Base-by-base conservation (phyloP, 1,140 invertebrate genomes). In the Magallana angulata region DNA sequence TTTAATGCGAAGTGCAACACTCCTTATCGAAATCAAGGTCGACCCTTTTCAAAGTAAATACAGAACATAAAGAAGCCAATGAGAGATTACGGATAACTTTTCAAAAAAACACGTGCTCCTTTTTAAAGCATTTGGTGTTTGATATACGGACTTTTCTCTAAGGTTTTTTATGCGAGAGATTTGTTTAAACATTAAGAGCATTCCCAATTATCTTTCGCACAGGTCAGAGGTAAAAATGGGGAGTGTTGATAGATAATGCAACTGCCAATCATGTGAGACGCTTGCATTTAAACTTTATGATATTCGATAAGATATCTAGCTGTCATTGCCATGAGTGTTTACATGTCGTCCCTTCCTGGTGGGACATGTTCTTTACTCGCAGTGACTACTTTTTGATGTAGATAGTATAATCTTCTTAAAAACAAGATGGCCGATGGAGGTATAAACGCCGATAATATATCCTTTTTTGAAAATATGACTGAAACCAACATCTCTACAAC, bases 211-310 rank as follows among this genome's bases (percentile, higher is more conserved):
- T 48, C 36, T 3, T 48, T 48, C 0, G 36, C 36, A 48, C 36
- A 48, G 36, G 36, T 5, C 36, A 48, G 36, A 48, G 16, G 60
- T 14, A n/a, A 64, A n/a, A 48, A 48, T 48, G 11, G 60, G 60
- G 60, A 64, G 60, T 64, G 16, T 64, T 64, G 16, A 64, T 30
- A 76, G 68, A 76, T 76, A 30, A 30, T 76, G 24, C 68, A 24
- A 76, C 68, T 68, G 68, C 14, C 68, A 76, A 76, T 76, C 68
- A 71, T 11, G 11, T 18, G 60, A 4, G 12, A 36, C 68, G 68
- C 36, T 68, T 76, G 68, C 1, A 24, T 76, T 30, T 30, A 30
- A 30, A 24, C 9, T 8, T 24, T 76, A 36, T 11, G 8, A 12
- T 24, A 76, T 8, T 76, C 24, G 68, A 76, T 76, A 76, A 76